A percentile compares a stretch with the other conserved stretches of the same genome.
Conservation (phyloP, 2,797 vertebrate species). For the Gymnodraco acuticeps region DNA sequence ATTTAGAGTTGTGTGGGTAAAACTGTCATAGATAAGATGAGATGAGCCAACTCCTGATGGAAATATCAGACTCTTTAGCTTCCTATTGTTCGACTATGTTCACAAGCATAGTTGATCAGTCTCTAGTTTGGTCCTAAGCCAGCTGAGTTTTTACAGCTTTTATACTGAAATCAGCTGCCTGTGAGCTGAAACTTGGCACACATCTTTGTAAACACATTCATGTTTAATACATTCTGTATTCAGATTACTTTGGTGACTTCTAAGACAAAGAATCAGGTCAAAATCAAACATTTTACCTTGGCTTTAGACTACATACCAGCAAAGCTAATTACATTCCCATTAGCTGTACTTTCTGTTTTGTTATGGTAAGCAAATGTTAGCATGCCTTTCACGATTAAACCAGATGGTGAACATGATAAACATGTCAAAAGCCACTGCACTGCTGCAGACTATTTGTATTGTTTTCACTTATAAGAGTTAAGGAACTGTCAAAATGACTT, state of each 20-base stretch:
- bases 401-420: no score
- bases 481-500: no score
- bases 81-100: neutral
- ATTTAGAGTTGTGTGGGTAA: neutral
- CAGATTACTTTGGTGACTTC: neutral
- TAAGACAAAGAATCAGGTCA: neutral
- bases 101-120: neutral
- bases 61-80: neutral
- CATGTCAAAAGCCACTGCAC: neutral
- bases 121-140: neutral
- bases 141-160: neutral
- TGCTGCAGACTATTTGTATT: neutral
- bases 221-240: no score
- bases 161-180: neutral
- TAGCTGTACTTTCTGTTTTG: neutral
- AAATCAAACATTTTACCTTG: neutral
- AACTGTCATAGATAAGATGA: no score
- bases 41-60: neutral
- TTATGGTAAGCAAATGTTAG: neutral
- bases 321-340: neutral
- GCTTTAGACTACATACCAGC: neutral
- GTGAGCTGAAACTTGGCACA: neutral
- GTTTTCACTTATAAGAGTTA: neutral
- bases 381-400: no score
- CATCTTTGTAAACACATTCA: neutral